Evolutionary conservation across 1,140 invertebrate genomes (phyloP).

Genomic region (Hycleus phaleratus): DNA sequence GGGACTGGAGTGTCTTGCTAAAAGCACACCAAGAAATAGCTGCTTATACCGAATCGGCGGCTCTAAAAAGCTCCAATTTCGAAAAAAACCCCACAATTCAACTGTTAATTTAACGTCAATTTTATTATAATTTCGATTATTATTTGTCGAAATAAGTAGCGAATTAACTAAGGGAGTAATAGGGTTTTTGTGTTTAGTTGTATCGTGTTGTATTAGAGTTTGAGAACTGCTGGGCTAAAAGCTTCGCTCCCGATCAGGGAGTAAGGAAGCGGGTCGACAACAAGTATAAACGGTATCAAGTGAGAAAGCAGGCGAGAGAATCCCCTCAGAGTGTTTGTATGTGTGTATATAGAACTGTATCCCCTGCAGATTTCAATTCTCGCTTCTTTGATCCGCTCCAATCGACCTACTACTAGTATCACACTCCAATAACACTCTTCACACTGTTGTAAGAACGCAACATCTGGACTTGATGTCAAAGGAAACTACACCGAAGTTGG

Average conservation of each 20-base stretch:
- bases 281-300: constrained; percentile 6
- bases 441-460: constrained; percentile 22
- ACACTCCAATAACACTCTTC: constrained; percentile 22
- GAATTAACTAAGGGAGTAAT: too few species aligned
- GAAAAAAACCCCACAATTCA: too few species aligned
- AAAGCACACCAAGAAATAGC: constrained; percentile 8
- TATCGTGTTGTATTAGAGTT: neutral
- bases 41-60: constrained; percentile 2
- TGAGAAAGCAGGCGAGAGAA: constrained; percentile 8
- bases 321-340: constrained; percentile 1
- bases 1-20: constrained; percentile 9
- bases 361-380: constrained; percentile 35
- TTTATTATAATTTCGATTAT: too few species aligned
- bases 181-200: neutral
- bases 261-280: constrained; percentile 9
- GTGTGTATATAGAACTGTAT: constrained; percentile 16
- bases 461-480: constrained; percentile 32
- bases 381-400: constrained; percentile 24
- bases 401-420: constrained; percentile 21
- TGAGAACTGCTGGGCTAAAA: constrained; percentile 8
- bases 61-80: neutral
- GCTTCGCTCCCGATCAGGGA: constrained; percentile 4
- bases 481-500: constrained; percentile 12
- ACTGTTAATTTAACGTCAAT: too few species aligned
- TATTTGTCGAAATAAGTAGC: too few species aligned